These are phyloP conservation scores for Mizuhopecten yessoensis DNA, from an alignment of 1,140 invertebrate species.

Conservation along the genomic window DNA sequence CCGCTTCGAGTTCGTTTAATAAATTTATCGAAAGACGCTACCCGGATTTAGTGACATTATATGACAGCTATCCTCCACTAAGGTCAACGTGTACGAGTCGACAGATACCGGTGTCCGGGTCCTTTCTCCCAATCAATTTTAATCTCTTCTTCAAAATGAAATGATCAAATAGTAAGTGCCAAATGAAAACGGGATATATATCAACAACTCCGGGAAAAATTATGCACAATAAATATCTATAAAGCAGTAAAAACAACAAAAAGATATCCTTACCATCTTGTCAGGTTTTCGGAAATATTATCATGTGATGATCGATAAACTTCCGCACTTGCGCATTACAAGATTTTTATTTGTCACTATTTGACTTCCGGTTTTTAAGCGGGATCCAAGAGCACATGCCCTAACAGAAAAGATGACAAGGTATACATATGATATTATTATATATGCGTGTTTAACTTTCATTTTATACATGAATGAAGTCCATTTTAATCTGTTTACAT, in stretches of 20 bases:
- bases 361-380: background rate
- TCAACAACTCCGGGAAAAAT: background rate
- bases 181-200: background rate
- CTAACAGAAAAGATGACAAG: background rate
- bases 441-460: too few relatives aligned
- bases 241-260: background rate
- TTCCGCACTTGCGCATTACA: background rate
- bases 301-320: constrained; percentile 27
- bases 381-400: constrained; percentile 8
- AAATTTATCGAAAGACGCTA: too few relatives aligned
- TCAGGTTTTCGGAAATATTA: background rate
- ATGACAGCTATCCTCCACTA: background rate
- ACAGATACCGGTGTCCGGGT: background rate
- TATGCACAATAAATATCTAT: background rate
- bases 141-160: background rate
- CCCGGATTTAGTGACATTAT: background rate
- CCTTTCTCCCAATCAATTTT: background rate
- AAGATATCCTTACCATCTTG: background rate
- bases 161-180: background rate
- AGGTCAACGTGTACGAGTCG: background rate
- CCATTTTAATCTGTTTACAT: too few relatives aligned
- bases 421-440: background rate
- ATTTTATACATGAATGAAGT: too few relatives aligned
- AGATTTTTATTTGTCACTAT: background rate
- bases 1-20: too few relatives aligned